Evolutionary conservation across 2,797 vertebrate genomes (phyloP).

Genomic region (Mormyrus proboscirostris): DNA sequence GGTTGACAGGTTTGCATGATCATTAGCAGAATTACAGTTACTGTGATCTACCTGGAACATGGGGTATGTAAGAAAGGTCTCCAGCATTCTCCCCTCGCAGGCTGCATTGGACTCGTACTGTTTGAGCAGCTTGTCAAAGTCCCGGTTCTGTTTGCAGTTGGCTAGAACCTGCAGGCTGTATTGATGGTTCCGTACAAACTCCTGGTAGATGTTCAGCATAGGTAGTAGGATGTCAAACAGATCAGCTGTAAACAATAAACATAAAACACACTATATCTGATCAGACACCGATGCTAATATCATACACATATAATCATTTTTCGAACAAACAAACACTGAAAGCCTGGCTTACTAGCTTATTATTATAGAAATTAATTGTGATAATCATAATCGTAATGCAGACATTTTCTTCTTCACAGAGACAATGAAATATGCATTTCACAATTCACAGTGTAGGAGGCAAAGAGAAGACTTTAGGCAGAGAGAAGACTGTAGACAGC

Average conservation of each 20-base stretch:
- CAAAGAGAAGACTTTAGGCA: background rate
- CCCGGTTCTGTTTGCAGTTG: slow-evolving; percentile 98
- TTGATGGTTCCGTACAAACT: slow-evolving; percentile 98
- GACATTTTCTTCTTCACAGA: background rate
- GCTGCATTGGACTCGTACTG: slow-evolving; percentile 94
- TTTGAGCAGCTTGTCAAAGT: slow-evolving; percentile 98
- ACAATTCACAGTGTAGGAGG: background rate
- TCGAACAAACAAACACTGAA: background rate
- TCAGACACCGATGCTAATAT: background rate
- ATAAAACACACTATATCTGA: background rate
- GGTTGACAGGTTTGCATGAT: background rate
- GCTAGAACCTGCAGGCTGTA: slow-evolving; percentile 97
- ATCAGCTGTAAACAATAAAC: slow-evolving; percentile 66
- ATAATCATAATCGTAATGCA: background rate
- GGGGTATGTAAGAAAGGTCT: slow-evolving; percentile 96
- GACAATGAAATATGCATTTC: background rate
- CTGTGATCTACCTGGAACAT: slow-evolving; percentile 86
- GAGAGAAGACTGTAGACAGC: background rate
- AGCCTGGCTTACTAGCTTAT: background rate
- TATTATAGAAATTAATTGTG: background rate
- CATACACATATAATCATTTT: background rate
- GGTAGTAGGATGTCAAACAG: slow-evolving; percentile 97
- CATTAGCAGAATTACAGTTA: background rate
- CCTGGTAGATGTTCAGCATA: slow-evolving; percentile 99
- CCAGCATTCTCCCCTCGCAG: slow-evolving; percentile 93